Evolutionary conservation across 2,888 invertebrate species (phyloP), one percentile per base, ranked within the genome.

Genomic region (Amphipyra berbera): DNA sequence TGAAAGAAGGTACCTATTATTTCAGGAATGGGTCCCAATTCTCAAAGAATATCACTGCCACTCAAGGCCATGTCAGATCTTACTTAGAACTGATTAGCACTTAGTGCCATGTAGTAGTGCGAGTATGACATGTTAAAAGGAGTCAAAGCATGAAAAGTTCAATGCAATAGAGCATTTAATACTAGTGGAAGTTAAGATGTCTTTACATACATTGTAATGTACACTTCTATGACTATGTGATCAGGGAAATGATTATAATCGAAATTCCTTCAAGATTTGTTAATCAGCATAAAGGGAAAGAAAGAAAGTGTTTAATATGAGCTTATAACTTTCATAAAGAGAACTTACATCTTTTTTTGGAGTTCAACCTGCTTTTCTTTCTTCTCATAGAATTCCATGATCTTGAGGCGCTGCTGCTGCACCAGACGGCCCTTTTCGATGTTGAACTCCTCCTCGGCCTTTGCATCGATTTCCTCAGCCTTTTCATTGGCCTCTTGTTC

Each of bases 401-500:
- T 99, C 95, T 99, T 99, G 71, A 99, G 97, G 80, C 99, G 97
- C 92, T 99, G 99, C 89, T 99, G 99, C 91, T 99, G 99, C 44
- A 99, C 99, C 66, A 99, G 96, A 85, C 99, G 98, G 78, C 99
- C 99, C 92, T 99, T 99, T 93, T 99, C 99, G 90, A 99, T 99
- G 95, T 99, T 99, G 95, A 99, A 99, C 95, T 99, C 99, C 95
- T 99, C 99, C 90, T 99, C 99, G 49, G 99, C 99, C 96, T 99
- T 99, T 50, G 99, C 99, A 96, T 99, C 99, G 91, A 99, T 99
- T 96, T 99, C 99, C 95, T 99, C 99, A 54, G 99, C 99, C 95
- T 99, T 99, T 96, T 99, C 99, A 96, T 99, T 99, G 94, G 99
- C 99, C 95, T 99, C 99, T 96, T 99, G 99, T 95, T 99, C 99